Evolutionary conservation across 2,113 vertebrate genomes (phyloP), one percentile per base, ranked within the genome.

Genomic region (Anas platyrhynchos): DNA sequence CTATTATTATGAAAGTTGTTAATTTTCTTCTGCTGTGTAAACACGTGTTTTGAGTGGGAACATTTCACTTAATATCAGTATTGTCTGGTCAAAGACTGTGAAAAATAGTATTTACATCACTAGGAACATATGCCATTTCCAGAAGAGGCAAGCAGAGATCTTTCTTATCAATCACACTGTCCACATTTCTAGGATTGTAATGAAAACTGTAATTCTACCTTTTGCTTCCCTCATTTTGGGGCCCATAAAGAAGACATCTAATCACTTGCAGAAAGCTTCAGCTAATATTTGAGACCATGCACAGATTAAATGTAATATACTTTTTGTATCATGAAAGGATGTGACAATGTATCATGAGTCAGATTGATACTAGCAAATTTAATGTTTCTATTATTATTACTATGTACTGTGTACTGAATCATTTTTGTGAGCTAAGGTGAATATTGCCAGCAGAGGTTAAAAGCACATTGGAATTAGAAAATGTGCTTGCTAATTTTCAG

Each of bases 1-100:
- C 43, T 61, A 5, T 84, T 61, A 52, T 56, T 86, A 50, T 36
- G 48, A 71, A 68, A 87, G 32, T 7, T 83, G 21, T 43, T 91
- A 71, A 84, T 94, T 88, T 92, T 81, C 23, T 86, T 74, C 46
- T 63, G 52, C 66, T 81, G 34, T 84, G 20, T 78, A 88, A 83
- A 27, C 23, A 72, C 18, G 61, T 72, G 34, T 36, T 52, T 84
- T 56, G 77, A 56, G 52, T n/a, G 18, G 61, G 46, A 88, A 56
- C 11, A 72, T 82, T 86, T 91, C 66, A 41, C 34, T 82, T 56
- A 63, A 13, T 74, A 16, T 46, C 32, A 46, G 6, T 72, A 43
- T 25, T 75, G 50, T 15, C n/a, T 88, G 36, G 21, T 36, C 31
- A 90, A 61, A 77, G 54, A 7, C 2, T 34, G 4, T 11, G 41